These are phyloP conservation scores for Perca flavescens DNA, from an alignment of 2,113 vertebrate species.

Conservation along the genomic window DNA sequence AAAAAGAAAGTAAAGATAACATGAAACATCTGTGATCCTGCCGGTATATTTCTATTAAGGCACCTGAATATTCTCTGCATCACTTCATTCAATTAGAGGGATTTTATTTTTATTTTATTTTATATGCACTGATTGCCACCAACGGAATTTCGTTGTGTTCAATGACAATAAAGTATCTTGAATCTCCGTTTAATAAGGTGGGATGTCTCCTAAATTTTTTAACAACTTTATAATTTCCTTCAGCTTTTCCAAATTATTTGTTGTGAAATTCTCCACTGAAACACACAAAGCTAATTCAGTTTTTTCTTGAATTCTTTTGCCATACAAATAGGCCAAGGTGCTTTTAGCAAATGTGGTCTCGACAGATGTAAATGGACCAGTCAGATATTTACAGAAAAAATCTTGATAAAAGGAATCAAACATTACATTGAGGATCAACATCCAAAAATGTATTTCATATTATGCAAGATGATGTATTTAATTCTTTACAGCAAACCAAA, in stretches of 20 bases:
- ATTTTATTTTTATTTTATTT: no score
- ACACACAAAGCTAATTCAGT: slow-evolving; percentile 1
- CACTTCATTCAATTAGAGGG: slow-evolving; percentile 7
- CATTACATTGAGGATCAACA: slow-evolving; percentile 39
- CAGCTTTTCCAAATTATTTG: not conserved
- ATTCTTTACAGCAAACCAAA: slow-evolving; percentile 16
- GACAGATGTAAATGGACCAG: slow-evolving; percentile 17
- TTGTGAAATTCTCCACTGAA: not conserved
- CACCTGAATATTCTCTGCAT: slow-evolving; percentile 62
- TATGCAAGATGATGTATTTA: slow-evolving; percentile 18
- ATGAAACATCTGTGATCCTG: slow-evolving; percentile 32
- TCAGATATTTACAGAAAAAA: slow-evolving; percentile 43
- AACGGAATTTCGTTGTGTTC: no score
- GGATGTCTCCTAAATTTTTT: not conserved
- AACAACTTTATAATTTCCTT: not conserved
- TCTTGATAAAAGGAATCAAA: slow-evolving; percentile 11
- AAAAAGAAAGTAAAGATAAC: slow-evolving; percentile 8
- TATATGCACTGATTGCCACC: no score
- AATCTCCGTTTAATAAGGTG: not conserved
- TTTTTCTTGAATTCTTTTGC: slow-evolving; percentile 5
- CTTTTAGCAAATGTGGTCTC: slow-evolving; percentile 23
- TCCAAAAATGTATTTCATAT: slow-evolving; percentile 37
- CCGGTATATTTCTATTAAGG: slow-evolving; percentile 61
- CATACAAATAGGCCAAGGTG: slow-evolving; percentile 17
- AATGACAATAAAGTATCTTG: no score